phyloP scores from a whole-genome alignment of 2,888 invertebrate species.

The Chrysolina oricalcia region DNA sequence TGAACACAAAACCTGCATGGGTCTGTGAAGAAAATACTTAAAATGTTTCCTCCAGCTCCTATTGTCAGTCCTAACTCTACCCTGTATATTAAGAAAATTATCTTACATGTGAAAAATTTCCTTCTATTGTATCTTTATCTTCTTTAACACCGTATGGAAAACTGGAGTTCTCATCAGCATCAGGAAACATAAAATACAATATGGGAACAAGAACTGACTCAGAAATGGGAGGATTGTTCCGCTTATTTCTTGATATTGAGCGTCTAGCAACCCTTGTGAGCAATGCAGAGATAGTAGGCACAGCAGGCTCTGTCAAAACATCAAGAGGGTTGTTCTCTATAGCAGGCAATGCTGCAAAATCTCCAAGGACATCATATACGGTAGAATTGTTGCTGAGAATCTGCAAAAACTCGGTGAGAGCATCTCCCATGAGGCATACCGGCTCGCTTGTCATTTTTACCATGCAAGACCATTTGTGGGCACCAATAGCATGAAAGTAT shows the following conservation, averaged over 20 bases:
- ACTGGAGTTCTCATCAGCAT: slow-evolving; percentile 81
- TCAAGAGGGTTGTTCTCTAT: slow-evolving; percentile 74
- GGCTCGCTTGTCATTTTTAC: slow-evolving; percentile 80
- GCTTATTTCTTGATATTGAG: slow-evolving; percentile 66
- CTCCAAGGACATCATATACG: slow-evolving; percentile 75
- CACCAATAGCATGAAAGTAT: slow-evolving; percentile 88
- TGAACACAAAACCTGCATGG: no score
- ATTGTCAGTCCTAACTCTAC: no score
- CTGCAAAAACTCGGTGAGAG: slow-evolving; percentile 81
- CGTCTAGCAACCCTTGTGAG: slow-evolving; percentile 74
- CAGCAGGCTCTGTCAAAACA: slow-evolving; percentile 84
- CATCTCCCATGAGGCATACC: slow-evolving; percentile 85
- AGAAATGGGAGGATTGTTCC: slow-evolving; percentile 84
- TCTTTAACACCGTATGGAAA: slow-evolving; percentile 74
- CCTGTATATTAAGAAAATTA: background rate
- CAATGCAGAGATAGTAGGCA: slow-evolving; percentile 78
- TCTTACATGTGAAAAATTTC: slow-evolving; percentile 43
- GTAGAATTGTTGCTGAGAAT: slow-evolving; percentile 72
- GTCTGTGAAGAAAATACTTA: no score
- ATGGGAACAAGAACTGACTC: slow-evolving; percentile 84
- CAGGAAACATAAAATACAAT: slow-evolving; percentile 90
- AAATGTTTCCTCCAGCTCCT: no score
- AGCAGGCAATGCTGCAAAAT: slow-evolving; percentile 68
- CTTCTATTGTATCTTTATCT: slow-evolving; percentile 63
- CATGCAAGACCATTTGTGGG: slow-evolving; percentile 86